Percentiles rank a stretch among this genome's conserved stretches.
phyloP scores from a whole-genome alignment of 1,140 invertebrate species.

The Rhopalosiphum maidis region DNA sequence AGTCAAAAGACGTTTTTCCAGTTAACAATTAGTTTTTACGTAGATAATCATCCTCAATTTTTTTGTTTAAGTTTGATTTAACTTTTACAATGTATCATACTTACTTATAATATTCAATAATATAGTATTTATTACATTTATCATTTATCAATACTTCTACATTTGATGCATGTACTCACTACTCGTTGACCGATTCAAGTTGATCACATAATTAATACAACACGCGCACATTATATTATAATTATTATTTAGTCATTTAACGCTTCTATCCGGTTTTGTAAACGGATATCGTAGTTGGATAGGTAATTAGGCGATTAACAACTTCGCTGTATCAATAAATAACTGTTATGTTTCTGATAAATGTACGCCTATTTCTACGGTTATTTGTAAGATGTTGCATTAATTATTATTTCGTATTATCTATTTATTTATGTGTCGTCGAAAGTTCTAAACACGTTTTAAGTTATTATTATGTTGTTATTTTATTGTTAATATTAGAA shows the following conservation, averaged over 20 bases:
- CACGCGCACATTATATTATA: background rate
- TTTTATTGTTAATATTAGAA: background rate
- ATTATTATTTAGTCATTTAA: conserved; percentile 9
- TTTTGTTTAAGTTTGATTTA: background rate
- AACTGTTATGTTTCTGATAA: background rate
- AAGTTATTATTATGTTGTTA: background rate
- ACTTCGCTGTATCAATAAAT: background rate
- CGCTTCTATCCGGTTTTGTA: background rate
- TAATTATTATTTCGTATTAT: background rate
- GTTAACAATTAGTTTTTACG: background rate
- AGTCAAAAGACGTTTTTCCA: background rate
- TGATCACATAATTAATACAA: background rate
- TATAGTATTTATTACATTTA: background rate
- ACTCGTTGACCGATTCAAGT: background rate
- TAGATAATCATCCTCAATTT: background rate
- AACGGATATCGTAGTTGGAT: too few species aligned
- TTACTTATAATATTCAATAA: background rate
- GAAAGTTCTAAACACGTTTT: background rate
- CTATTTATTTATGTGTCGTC: background rate
- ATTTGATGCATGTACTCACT: background rate
- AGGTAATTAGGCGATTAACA: background rate
- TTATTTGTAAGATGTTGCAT: background rate
- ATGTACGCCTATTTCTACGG: background rate
- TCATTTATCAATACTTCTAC: too few species aligned
- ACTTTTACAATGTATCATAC: background rate